Evolutionary conservation across 2,797 vertebrate genomes (phyloP), one percentile per base, ranked within the genome.

Genomic region (Mus minutoides): DNA sequence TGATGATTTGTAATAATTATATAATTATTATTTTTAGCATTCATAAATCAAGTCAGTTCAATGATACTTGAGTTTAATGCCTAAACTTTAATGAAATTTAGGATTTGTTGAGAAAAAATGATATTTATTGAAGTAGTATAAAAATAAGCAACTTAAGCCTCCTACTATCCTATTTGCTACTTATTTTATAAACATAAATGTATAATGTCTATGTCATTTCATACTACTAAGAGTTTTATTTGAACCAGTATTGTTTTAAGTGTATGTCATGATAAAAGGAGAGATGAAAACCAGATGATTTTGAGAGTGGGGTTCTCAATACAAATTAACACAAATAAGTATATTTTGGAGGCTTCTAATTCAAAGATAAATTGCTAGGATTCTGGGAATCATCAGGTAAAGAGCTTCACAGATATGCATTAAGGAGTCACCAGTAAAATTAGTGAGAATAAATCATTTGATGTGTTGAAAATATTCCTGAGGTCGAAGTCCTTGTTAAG

Each of bases 381-480:
- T 77, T 77, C 40, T 11, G 71, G 34, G 21, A 49, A 2, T 52
- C 10, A 52, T 3, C 56, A 7, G 13, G 2, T 26, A 52, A 71
- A 8, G 4, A 52, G 1, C 4, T 58, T n/a, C 1, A 1, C 34
- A 4, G n/a, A 22, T 34, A 14, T 29, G 1, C 19, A 26, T 12
- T n/a, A 34, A 16, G 43, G 26, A 78, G n/a, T n/a, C n/a, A 88
- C 9, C 9, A 43, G 52, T 43, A 7, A 37, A 80, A 67, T 46
- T 54, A n/a, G 10, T 13, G 7, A 34, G 26, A 77, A 79, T 16
- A 17, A 78, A 60, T 31, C 6, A 49, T 40, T 75, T 43, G 52
- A 2, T 43, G 4, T 24, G 9, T n/a, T 37, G 31, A 69, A 67
- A 87, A 54, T 52, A 54, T 71, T 54, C 7, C 13, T 37, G 8